Evolutionary conservation across 1,140 invertebrate species (phyloP), one percentile per base, ranked within the genome.

Genomic region (Cydia pomonella): DNA sequence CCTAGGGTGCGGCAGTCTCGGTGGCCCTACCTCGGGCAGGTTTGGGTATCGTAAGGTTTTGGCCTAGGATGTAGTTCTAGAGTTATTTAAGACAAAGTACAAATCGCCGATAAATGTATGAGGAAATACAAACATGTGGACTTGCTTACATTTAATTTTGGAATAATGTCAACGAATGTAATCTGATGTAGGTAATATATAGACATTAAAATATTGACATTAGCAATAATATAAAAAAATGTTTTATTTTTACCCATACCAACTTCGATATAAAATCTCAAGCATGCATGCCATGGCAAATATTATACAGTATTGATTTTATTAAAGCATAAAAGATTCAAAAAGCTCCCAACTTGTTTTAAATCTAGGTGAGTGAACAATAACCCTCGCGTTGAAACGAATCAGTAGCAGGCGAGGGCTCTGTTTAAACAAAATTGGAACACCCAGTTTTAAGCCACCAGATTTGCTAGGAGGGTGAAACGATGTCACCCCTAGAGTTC

Each of bases 151-250:
- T 88, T 87, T 87, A 88, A 83, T 87, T 84, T 84, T 86, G 85
- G 86, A 89, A 91, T 81, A 84, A 91, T 92, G 91, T 93, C 93
- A 93, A 93, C 93, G 93, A 93, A 93, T 93, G 91, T 93, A 93
- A 93, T 93, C 93, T 91, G 92, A 92, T 83, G 92, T 93, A 93
- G 92, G 88, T 82, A 87, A 93, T 93, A 93, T 90, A 89, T 92
- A 91, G 88, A 86, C 89, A 91, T 93, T 93, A 93, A 84, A 93
- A 92, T 92, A 92, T 90, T 92, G 88, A 93, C 87, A 90, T 92
- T 93, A 93, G 93, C 93, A 93, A 93, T 93, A 93, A 93, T 93
- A 91, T 2, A 89, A 90, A 89, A 92, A 91, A 92, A 84, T 93
- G 86, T 93, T 93, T 89, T 85, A 90, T 93, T 92, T 93, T 73